Conservation (phyloP, 2,888 invertebrate species). For the Drosophila koepferae region DNA sequence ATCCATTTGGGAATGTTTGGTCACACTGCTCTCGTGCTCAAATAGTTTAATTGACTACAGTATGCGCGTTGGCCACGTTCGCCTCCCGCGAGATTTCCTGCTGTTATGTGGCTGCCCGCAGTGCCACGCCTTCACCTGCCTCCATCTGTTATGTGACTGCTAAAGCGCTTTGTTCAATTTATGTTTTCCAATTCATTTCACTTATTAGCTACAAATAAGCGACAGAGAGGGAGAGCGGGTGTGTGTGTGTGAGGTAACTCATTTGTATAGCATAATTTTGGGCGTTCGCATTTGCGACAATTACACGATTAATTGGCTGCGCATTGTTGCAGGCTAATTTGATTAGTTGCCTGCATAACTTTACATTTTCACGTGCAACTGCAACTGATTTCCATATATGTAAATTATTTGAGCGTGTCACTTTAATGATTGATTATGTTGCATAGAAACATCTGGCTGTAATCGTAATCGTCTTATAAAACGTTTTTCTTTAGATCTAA, state of each 20-base stretch:
- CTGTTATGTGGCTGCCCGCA: conserved; percentile 12
- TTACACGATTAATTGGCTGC: conserved; percentile 58
- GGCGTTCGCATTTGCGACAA: conserved; percentile 16
- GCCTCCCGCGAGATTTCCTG: conserved; percentile 13
- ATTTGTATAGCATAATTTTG: conserved; percentile 19
- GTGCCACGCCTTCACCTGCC: conserved; percentile 14
- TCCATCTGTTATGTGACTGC: background rate
- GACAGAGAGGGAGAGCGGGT: background rate
- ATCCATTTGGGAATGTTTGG: conserved; percentile 28
- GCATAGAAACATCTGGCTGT: conserved; percentile 37
- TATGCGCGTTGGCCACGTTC: conserved; percentile 8
- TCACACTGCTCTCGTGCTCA: conserved; percentile 23
- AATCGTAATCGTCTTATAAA: conserved; percentile 5
- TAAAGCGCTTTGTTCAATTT: conserved; percentile 14
- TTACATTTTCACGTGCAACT: conserved; percentile 1
- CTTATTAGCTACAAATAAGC: conserved; percentile 9
- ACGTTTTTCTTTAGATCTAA: background rate
- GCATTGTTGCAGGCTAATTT: conserved; percentile 46
- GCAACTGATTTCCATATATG: conserved; percentile 14
- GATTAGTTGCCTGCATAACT: conserved; percentile 41
- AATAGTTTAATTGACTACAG: conserved; percentile 37
- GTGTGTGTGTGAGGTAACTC: background rate
- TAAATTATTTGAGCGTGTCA: background rate
- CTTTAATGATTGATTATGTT: conserved; percentile 29
- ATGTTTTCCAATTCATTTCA: conserved; percentile 21